A percentile compares a stretch with the other conserved stretches of the same genome.
Evolutionary conservation across 2,888 invertebrate genomes (phyloP).

Genomic region (Callyntrura sp.): DNA sequence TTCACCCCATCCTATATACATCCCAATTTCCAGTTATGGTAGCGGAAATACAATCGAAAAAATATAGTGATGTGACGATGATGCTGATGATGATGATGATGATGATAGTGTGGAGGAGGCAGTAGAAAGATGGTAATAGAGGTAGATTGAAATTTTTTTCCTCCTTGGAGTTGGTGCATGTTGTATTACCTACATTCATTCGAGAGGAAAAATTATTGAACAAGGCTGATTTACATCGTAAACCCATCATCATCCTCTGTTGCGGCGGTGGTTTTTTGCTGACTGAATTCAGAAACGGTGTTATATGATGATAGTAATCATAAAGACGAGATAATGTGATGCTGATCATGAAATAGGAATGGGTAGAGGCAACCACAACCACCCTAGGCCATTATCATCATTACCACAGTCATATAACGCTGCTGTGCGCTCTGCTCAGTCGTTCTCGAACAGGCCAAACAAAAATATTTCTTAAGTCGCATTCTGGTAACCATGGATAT

Average conservation of each 20-base stretch:
- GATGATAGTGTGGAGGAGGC: background rate
- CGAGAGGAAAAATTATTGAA: constrained; percentile 61
- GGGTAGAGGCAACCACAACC: constrained; percentile 23
- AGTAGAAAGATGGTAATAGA: background rate
- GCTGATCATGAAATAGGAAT: constrained; percentile 50
- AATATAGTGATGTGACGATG: constrained; percentile 19
- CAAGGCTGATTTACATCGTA: constrained; percentile 73
- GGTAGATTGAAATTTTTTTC: constrained; percentile 20
- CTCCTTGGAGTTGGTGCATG: background rate
- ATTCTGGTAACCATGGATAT: background rate
- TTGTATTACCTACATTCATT: constrained; percentile 6
- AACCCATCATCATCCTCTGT: constrained; percentile 68
- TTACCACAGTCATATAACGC: background rate
- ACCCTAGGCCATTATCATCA: constrained; percentile 4
- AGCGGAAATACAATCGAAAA: constrained; percentile 50
- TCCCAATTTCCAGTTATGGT: constrained; percentile 30
- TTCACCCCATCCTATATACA: background rate
- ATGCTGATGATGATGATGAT: constrained; percentile 3
- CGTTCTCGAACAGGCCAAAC: background rate
- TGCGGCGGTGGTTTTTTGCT: constrained; percentile 8
- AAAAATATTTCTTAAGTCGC: background rate
- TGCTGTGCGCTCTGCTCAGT: background rate
- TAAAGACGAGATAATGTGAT: constrained; percentile 21
- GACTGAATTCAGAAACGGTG: constrained; percentile 47
- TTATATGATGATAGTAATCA: constrained; percentile 30